Evolutionary conservation across 2,888 invertebrate species (phyloP).

Genomic region (Cheilosia pagana): DNA sequence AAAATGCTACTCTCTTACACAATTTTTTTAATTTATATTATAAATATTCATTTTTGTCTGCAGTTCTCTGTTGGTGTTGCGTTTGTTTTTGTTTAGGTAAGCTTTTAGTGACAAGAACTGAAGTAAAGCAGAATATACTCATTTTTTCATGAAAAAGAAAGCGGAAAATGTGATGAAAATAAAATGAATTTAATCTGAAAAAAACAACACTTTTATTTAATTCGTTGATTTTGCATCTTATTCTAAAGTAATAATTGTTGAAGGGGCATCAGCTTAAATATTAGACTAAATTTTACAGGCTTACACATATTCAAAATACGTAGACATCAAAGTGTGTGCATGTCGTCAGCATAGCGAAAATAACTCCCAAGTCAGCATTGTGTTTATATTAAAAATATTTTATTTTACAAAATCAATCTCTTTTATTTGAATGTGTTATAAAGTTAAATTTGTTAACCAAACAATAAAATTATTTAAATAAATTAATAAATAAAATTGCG

Average conservation of each 20-base stretch:
- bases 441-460: background rate
- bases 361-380: background rate
- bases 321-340: too few species aligned
- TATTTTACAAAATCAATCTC: background rate
- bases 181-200: constrained; percentile 5
- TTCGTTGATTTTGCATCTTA: background rate
- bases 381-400: background rate
- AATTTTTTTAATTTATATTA: background rate
- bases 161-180: constrained; percentile 28
- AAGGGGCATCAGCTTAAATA: constrained; percentile 42
- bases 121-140: constrained; percentile 9
- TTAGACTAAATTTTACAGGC: constrained; percentile 1
- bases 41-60: background rate
- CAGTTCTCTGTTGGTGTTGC: constrained; percentile 48
- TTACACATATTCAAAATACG: background rate
- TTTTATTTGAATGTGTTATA: constrained; percentile 21
- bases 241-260: background rate
- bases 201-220: background rate
- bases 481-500: background rate
- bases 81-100: constrained; percentile 20
- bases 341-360: background rate
- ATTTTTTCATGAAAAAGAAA: constrained; percentile 23
- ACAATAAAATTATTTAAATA: background rate
- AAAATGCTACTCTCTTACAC: constrained; percentile 14
- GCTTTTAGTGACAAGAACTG: constrained; percentile 32